Evolutionary conservation across 2,888 invertebrate species (phyloP).

Genomic region (Coenonympha arcania): DNA sequence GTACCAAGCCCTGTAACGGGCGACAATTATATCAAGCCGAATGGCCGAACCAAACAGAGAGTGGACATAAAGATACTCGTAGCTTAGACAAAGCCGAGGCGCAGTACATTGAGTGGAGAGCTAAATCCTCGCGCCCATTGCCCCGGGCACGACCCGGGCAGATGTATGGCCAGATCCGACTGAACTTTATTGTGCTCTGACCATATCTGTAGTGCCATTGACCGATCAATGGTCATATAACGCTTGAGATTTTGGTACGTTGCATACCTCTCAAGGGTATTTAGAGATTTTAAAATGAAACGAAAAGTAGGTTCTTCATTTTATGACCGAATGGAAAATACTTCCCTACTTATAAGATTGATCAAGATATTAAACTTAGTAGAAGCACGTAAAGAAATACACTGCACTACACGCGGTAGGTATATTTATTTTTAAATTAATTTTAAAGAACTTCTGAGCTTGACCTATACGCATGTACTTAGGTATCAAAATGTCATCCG

Average conservation of each 20-base stretch:
- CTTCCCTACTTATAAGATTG: too few species aligned
- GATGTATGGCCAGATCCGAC: constrained; percentile 50
- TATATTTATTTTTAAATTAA: too few species aligned
- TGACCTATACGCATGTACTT: too few species aligned
- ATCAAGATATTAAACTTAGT: too few species aligned
- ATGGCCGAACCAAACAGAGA: constrained; percentile 18
- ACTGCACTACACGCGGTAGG: too few species aligned
- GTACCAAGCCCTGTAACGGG: constrained; percentile 13
- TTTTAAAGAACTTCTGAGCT: too few species aligned
- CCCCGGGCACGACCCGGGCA: constrained; percentile 59
- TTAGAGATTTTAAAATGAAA: neutral
- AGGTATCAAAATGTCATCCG: too few species aligned
- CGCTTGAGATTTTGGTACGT: constrained; percentile 3
- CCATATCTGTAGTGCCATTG: constrained; percentile 46
- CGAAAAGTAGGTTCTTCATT: too few species aligned
- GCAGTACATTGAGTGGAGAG: constrained; percentile 51
- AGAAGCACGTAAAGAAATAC: too few species aligned
- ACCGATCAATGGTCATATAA: constrained; percentile 32
- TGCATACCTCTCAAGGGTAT: neutral
- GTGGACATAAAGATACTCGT: constrained; percentile 41
- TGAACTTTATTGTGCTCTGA: constrained; percentile 30
- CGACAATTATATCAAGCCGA: constrained; percentile 19
- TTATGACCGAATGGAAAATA: too few species aligned
- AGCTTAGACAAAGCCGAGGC: constrained; percentile 51
- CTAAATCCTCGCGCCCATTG: constrained; percentile 65